Conservation (phyloP, 2,113 vertebrate species). For the Cranoglanis bouderius region DNA sequence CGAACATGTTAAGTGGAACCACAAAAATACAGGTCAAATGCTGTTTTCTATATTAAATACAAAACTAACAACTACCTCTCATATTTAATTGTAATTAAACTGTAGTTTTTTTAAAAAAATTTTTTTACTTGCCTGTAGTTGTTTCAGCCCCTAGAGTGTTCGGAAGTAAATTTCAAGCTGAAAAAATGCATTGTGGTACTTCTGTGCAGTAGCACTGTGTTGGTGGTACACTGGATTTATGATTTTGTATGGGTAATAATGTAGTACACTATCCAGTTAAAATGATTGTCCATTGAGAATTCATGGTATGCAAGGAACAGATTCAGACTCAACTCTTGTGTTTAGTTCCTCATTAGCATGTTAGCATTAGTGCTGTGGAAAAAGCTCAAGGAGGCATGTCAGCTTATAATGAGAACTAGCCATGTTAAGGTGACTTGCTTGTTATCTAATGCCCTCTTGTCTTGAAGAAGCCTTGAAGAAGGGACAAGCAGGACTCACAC, state of each 20-base stretch:
- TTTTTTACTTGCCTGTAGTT: neutral
- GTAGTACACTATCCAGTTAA: constrained; percentile 1
- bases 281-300: neutral
- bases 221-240: neutral
- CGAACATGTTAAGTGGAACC: neutral
- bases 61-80: neutral
- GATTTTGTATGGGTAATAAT: neutral
- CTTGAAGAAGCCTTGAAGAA: neutral
- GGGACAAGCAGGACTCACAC: constrained; percentile 1
- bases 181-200: neutral
- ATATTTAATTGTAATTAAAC: neutral
- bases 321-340: constrained; percentile 10
- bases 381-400: constrained; percentile 1
- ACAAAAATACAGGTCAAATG: neutral
- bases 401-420: constrained; percentile 54
- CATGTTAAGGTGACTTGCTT: constrained; percentile 49
- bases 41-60: neutral
- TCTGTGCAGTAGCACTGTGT: neutral
- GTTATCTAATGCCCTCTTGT: constrained; percentile 53
- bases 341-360: constrained; percentile 28
- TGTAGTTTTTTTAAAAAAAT: no score
- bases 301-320: neutral
- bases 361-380: constrained; percentile 11
- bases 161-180: neutral
- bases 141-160: neutral